Base-by-base conservation (phyloP, 1,140 invertebrate species). In the Drosophila quadrilineata region DNA sequence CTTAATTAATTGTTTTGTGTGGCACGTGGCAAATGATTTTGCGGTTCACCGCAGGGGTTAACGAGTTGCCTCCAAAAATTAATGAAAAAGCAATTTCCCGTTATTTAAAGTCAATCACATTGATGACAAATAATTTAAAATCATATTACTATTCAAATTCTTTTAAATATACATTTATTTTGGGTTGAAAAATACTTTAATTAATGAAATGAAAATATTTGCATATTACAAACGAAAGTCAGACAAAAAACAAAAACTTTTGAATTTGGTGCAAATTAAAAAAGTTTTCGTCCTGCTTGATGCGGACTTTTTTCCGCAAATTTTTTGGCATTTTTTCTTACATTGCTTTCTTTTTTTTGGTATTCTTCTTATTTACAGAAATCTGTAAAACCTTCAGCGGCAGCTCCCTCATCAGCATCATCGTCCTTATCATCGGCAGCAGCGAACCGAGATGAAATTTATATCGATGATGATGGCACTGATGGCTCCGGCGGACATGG, bases 401-500 rank as follows among this genome's bases (percentile, higher is more conserved):
- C 41, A 56, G 63, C 69, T 33, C 46, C 60, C 12, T 36, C 49
- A 46, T 84, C 74, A 16, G 33, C 75, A 31, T 68, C 60, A 36
- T 70, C 60, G 31, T 84, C 74, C 12, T 38, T 71, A 31, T 68
- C 60, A 36, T 70, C 60, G 31, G 40, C 62, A 50, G 66, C 49
- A 24, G 63, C 68, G 17, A 52, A 71, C 17, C 72, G 63, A 54
- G 90, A 89, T 76, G 89, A 89, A 62, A 91, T 91, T 77, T 90
- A 90, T 53, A 91, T 91, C 64, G 89, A 90, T 65, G 90, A 90
- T 75, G 89, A 90, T 62, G 88, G 84, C 69, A 86, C 89, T 35
- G 91, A 91, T 68, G 91, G 91, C 29, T 91, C 91, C 49, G 91
- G 90, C 40, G 89, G 90, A 71, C 89, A 80, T 67, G 90, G 89